Evolutionary conservation across 2,888 invertebrate genomes (phyloP).

Genomic region (Luffia ferchaultella): DNA sequence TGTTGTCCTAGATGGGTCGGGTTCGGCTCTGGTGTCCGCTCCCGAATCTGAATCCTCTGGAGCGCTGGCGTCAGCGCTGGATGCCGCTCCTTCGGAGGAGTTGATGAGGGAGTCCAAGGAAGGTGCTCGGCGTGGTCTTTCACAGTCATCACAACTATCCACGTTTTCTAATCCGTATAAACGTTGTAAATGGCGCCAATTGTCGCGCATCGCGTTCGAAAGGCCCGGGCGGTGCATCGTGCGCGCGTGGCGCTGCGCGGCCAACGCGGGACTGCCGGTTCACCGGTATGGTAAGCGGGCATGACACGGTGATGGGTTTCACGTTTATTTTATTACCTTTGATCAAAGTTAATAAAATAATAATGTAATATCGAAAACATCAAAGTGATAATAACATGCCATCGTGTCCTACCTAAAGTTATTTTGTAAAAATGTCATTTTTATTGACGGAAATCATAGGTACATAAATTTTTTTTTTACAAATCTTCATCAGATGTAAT

Average conservation of each 20-base stretch:
- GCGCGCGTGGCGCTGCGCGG: slow-evolving; percentile 50
- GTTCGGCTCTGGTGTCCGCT: slow-evolving; percentile 66
- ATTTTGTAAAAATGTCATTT: no score
- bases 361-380: background rate
- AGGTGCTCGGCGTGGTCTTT: slow-evolving; percentile 52
- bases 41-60: slow-evolving; percentile 73
- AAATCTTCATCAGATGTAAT: no score
- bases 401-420: no score
- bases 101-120: slow-evolving; percentile 75
- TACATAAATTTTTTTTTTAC: no score
- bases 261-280: slow-evolving; percentile 34
- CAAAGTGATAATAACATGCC: no score
- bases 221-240: slow-evolving; percentile 62
- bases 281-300: background rate
- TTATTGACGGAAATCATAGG: no score
- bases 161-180: slow-evolving; percentile 51
- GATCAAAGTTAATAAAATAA: background rate
- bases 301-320: background rate
- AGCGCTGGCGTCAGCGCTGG: slow-evolving; percentile 68
- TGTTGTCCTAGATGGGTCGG: slow-evolving; percentile 29
- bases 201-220: slow-evolving; percentile 62
- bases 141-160: slow-evolving; percentile 33
- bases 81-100: slow-evolving; percentile 71
- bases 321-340: background rate
- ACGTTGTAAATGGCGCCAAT: slow-evolving; percentile 59